A percentile compares a stretch with the other conserved stretches of the same genome.
Conservation (phyloP, 2,888 invertebrate genomes). For the Encarsia formosa region DNA sequence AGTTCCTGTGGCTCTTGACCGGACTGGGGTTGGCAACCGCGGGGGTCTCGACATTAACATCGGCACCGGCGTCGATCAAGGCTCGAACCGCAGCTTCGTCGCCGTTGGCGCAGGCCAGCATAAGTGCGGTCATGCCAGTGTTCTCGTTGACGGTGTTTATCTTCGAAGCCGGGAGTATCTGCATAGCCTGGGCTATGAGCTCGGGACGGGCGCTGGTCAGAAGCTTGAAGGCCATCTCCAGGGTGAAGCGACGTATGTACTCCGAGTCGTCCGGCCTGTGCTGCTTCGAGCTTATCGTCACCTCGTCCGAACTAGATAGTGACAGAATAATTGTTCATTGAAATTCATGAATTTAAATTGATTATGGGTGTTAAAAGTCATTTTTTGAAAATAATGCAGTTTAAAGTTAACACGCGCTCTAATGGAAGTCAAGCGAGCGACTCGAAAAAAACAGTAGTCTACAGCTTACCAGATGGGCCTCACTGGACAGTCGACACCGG, state of each 20-base stretch:
- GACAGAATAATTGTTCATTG: too few species aligned
- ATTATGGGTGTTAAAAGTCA: too few species aligned
- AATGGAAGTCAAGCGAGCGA: too few species aligned
- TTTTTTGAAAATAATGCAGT: too few species aligned
- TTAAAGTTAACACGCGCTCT: too few species aligned
- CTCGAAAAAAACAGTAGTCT: too few species aligned
- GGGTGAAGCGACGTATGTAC: conserved; percentile 63
- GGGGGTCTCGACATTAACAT: conserved; percentile 78
- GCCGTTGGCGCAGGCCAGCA: conserved; percentile 76
- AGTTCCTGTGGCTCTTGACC: background rate
- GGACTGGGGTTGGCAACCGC: conserved; percentile 44
- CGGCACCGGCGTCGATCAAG: conserved; percentile 75
- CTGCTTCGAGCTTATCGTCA: conserved; percentile 49
- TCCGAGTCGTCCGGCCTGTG: conserved; percentile 53
- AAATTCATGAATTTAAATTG: too few species aligned
- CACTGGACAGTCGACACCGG: conserved; percentile 86
- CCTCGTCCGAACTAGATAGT: conserved; percentile 57
- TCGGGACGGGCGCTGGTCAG: conserved; percentile 77
- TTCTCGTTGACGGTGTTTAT: conserved; percentile 74
- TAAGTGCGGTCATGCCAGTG: conserved; percentile 77
- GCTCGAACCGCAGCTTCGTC: conserved; percentile 72
- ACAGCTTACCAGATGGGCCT: conserved; percentile 72
- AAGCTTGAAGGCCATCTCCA: conserved; percentile 76
- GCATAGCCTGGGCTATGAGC: conserved; percentile 71
- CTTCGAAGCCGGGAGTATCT: conserved; percentile 67